Conservation (phyloP, 2,113 vertebrate genomes). For the Seriola aureovittata region DNA sequence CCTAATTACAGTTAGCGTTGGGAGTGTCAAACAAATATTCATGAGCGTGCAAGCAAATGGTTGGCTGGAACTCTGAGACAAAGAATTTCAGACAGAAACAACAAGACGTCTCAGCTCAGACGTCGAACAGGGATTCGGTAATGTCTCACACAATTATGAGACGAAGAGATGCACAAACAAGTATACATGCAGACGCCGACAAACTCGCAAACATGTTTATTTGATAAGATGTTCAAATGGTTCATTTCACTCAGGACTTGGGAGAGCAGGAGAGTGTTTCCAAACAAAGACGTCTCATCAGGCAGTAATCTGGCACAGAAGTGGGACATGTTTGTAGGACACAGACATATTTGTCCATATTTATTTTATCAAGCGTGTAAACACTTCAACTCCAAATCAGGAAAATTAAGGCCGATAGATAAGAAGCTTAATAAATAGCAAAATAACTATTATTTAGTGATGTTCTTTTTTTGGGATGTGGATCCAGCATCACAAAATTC, state of each 20-base stretch:
- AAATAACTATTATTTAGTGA: not conserved
- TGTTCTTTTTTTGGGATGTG: not conserved
- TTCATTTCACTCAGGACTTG: constrained; percentile 78
- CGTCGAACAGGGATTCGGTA: not conserved
- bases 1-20: constrained; percentile 42
- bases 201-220: constrained; percentile 58
- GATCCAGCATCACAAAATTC: not conserved
- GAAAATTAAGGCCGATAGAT: not conserved
- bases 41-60: not conserved
- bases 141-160: constrained; percentile 15
- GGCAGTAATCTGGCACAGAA: constrained; percentile 15
- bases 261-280: constrained; percentile 21
- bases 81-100: constrained; percentile 19
- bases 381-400: not conserved
- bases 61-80: not conserved
- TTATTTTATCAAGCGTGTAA: constrained; percentile 13
- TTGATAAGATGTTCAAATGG: constrained; percentile 77
- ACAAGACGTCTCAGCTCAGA: not conserved
- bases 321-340: constrained; percentile 14
- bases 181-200: not conserved
- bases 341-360: not conserved
- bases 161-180: not conserved
- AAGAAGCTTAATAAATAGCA: not conserved
- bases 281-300: constrained; percentile 51
- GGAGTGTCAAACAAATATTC: constrained; percentile 22